These are phyloP conservation scores for Microhierax caerulescens DNA, from an alignment of 2,797 vertebrate species.

Conservation along the genomic window DNA sequence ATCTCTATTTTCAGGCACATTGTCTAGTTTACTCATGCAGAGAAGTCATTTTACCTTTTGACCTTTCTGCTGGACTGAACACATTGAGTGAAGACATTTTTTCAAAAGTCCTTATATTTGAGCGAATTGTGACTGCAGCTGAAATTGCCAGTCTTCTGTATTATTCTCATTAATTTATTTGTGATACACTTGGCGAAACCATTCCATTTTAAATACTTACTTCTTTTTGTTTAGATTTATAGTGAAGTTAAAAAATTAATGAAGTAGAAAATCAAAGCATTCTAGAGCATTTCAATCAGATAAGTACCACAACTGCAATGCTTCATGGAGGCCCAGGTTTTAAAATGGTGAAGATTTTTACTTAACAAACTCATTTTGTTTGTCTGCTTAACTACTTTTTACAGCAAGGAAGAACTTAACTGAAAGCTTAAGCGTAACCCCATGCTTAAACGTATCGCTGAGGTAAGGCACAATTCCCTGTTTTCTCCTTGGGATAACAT, in stretches of 20 bases:
- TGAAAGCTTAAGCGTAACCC: background rate
- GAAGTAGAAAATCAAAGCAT: conserved; percentile 10
- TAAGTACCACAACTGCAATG: background rate
- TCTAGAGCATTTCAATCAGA: background rate
- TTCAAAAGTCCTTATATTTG: background rate
- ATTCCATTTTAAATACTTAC: background rate
- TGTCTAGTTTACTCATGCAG: conserved; percentile 38
- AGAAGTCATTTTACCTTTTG: conserved; percentile 43
- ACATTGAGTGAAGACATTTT: background rate
- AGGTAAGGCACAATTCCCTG: background rate
- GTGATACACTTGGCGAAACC: background rate
- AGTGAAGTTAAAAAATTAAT: conserved; percentile 29
- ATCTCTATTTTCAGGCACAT: conserved; percentile 39
- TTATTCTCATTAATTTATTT: background rate
- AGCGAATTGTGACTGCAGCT: background rate
- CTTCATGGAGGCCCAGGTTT: background rate
- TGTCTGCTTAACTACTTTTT: background rate
- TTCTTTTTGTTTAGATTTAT: conserved; percentile 25
- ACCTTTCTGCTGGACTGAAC: conserved; percentile 43
- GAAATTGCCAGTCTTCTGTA: background rate
- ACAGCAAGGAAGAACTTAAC: background rate
- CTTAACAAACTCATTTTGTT: background rate
- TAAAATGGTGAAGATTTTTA: background rate
- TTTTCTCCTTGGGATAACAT: background rate
- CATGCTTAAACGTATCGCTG: background rate